Conservation (phyloP, 2,888 invertebrate genomes). For the Barypeithes pellucidus region DNA sequence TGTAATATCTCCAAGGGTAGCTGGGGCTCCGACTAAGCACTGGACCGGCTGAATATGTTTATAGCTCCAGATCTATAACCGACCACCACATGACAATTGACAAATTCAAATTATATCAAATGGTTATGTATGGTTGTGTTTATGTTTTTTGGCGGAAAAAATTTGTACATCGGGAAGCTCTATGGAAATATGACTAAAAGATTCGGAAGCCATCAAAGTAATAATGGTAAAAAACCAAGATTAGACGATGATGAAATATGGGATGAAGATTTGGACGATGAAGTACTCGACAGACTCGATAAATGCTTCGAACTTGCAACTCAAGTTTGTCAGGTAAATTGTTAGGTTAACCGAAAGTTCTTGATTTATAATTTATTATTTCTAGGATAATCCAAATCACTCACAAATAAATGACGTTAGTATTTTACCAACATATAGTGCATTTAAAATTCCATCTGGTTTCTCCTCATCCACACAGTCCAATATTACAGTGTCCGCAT, state of each 20-base stretch:
- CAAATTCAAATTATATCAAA: background rate
- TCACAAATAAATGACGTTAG: constrained; percentile 53
- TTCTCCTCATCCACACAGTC: constrained; percentile 56
- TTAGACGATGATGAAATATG: constrained; percentile 62
- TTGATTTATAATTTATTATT: constrained; percentile 30
- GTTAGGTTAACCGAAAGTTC: constrained; percentile 7
- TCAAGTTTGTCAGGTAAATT: constrained; percentile 57
- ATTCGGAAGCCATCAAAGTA: constrained; percentile 45
- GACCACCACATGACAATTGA: too few species aligned
- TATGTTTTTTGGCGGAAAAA: constrained; percentile 22
- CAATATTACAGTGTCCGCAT: constrained; percentile 37
- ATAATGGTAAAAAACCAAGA: constrained; percentile 60
- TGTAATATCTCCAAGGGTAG: too few species aligned
- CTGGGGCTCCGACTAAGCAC: too few species aligned
- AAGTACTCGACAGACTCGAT: constrained; percentile 65
- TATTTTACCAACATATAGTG: constrained; percentile 60
- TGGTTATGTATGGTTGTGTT: background rate
- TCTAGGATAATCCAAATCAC: constrained; percentile 50
- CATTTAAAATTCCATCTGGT: constrained; percentile 58
- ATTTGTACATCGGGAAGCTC: background rate
- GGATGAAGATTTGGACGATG: constrained; percentile 64
- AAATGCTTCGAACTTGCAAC: constrained; percentile 64
- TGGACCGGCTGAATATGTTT: too few species aligned
- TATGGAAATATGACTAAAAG: constrained; percentile 57
- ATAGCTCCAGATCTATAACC: too few species aligned